phyloP scores from a whole-genome alignment of 2,888 invertebrate species.

The Aromia moschata region DNA sequence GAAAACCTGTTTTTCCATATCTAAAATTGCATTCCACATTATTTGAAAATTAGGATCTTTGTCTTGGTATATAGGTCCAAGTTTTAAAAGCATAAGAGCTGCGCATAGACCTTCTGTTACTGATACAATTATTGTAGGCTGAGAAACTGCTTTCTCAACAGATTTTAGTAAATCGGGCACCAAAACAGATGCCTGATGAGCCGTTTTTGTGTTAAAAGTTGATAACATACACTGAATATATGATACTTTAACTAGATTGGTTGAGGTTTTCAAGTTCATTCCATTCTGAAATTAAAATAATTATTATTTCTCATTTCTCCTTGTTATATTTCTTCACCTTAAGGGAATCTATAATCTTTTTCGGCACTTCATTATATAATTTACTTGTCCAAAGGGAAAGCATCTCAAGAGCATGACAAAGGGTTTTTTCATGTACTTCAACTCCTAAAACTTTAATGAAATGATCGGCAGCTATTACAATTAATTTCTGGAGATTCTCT shows the following conservation, averaged over 20 bases:
- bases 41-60: constrained; percentile 65
- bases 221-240: constrained; percentile 81
- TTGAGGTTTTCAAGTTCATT: constrained; percentile 77
- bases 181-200: constrained; percentile 64
- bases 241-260: constrained; percentile 78
- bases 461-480: constrained; percentile 71
- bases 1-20: constrained; percentile 81
- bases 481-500: constrained; percentile 67
- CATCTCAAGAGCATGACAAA: constrained; percentile 83
- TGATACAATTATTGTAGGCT: constrained; percentile 75
- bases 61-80: constrained; percentile 64
- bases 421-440: constrained; percentile 93
- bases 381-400: constrained; percentile 81
- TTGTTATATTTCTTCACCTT: constrained; percentile 59
- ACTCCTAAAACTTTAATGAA: constrained; percentile 82
- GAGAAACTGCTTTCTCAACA: constrained; percentile 79
- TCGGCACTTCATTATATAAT: constrained; percentile 72
- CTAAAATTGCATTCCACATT: constrained; percentile 77
- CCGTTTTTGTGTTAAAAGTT: constrained; percentile 69
- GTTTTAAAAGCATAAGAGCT: constrained; percentile 72
- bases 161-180: constrained; percentile 74
- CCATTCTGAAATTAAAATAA: constrained; percentile 70
- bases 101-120: constrained; percentile 79
- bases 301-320: background rate
- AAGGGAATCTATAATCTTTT: constrained; percentile 72